Conservation (phyloP, 2,888 invertebrate species). For the Sthenelais limicola region DNA sequence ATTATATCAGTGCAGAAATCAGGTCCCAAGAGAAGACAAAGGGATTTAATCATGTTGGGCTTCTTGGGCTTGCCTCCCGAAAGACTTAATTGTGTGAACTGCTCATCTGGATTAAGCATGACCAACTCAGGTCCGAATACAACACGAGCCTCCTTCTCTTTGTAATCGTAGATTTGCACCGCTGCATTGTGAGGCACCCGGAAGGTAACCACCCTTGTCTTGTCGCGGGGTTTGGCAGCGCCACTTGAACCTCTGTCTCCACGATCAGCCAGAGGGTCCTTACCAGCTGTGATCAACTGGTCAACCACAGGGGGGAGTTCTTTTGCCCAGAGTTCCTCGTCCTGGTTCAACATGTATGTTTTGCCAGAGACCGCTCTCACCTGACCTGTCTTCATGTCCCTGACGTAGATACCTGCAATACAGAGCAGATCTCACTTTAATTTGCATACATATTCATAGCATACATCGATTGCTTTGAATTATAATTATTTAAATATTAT, state of each 20-base stretch:
- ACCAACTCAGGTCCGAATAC: constrained; percentile 75
- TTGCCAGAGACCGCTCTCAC: constrained; percentile 73
- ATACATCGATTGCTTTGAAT: no score
- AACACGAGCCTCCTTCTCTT: constrained; percentile 74
- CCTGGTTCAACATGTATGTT: constrained; percentile 75
- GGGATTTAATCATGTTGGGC: constrained; percentile 73
- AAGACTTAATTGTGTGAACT: constrained; percentile 74
- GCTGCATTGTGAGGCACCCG: constrained; percentile 75
- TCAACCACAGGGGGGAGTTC: constrained; percentile 72
- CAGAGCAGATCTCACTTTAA: not conserved
- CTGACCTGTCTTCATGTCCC: constrained; percentile 73
- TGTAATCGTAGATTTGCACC: constrained; percentile 75
- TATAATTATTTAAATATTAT: not conserved
- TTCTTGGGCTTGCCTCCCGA: constrained; percentile 75
- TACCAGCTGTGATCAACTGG: constrained; percentile 60
- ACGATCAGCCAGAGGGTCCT: constrained; percentile 74
- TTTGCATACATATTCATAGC: no score
- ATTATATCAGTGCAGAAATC: constrained; percentile 75
- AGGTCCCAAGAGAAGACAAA: constrained; percentile 74
- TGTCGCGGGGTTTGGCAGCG: constrained; percentile 42
- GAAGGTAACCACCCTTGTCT: constrained; percentile 69
- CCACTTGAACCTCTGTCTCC: constrained; percentile 44
- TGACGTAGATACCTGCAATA: constrained; percentile 74
- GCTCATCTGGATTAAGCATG: constrained; percentile 75
- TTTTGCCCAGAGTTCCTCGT: constrained; percentile 72